A percentile compares a stretch with the other conserved stretches of the same genome.
Evolutionary conservation across 2,888 invertebrate genomes (phyloP).

Genomic region (Gari tellinella): DNA sequence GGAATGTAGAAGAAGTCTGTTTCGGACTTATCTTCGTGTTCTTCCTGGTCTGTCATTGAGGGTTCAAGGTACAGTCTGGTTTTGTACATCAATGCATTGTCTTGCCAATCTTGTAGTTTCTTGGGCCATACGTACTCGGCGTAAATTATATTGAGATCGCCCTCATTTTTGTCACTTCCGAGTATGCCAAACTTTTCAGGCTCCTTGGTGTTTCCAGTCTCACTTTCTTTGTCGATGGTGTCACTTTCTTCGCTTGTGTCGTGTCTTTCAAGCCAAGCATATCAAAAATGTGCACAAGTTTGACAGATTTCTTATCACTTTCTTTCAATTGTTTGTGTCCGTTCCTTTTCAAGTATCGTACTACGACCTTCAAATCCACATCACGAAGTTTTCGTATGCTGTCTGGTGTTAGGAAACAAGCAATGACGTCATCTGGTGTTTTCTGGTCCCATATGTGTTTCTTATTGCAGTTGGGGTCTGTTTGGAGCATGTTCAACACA

Average conservation of each 20-base stretch:
- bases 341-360: constrained; percentile 23
- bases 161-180: constrained; percentile 16
- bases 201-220: not conserved
- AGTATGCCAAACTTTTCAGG: constrained; percentile 3
- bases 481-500: constrained; percentile 13
- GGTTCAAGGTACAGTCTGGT: not conserved
- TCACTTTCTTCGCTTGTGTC: too few species aligned
- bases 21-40: too few species aligned
- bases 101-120: constrained; percentile 8
- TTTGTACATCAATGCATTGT: not conserved
- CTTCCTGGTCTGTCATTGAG: not conserved
- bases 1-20: constrained; percentile 41
- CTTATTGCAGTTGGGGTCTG: constrained; percentile 13
- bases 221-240: not conserved
- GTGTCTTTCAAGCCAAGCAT: constrained; percentile 1
- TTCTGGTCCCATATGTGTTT: constrained; percentile 10
- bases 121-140: constrained; percentile 29
- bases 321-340: constrained; percentile 7
- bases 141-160: constrained; percentile 25
- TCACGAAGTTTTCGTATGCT: constrained; percentile 1
- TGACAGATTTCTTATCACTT: constrained; percentile 7
- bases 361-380: constrained; percentile 15
- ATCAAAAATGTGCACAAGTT: not conserved
- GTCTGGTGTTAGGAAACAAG: not conserved
- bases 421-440: not conserved